These are phyloP conservation scores for Tenthredo livida DNA, from an alignment of 2,888 invertebrate genomes.

Conservation along the genomic window DNA sequence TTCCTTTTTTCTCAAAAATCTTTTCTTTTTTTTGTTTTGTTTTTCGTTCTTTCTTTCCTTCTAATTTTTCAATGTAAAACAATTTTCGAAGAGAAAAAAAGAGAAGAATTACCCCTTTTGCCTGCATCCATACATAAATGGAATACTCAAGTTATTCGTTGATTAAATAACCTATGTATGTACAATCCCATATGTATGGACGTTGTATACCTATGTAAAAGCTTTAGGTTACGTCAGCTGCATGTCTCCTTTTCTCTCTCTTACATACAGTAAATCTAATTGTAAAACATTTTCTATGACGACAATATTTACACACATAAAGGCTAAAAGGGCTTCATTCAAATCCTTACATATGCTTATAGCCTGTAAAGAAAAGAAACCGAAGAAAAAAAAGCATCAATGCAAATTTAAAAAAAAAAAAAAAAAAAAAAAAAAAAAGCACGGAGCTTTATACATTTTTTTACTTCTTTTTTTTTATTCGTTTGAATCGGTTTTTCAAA, in stretches of 20 bases:
- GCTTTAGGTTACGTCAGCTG: conserved; percentile 15
- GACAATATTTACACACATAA: conserved; percentile 13
- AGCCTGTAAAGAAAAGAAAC: not conserved
- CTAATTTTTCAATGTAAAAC: not conserved
- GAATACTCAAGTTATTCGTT: not conserved
- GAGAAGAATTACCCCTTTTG: no score
- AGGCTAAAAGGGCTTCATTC: conserved; percentile 17
- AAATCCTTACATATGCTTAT: conserved; percentile 1
- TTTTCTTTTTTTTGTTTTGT: no score
- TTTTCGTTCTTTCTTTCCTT: no score
- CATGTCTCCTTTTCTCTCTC: not conserved
- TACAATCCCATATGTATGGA: not conserved
- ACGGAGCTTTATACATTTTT: not conserved
- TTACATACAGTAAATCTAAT: conserved; percentile 16
- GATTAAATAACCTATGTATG: conserved; percentile 27
- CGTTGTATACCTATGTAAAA: conserved; percentile 14
- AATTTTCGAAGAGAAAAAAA: no score
- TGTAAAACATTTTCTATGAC: conserved; percentile 20
- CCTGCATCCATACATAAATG: not conserved
- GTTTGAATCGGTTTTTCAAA: no score
- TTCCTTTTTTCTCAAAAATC: no score
- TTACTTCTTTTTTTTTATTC: no score
- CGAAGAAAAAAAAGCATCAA: not conserved
- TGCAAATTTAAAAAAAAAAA: not conserved
- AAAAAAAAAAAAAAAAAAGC: not conserved